Evolutionary conservation across 2,888 invertebrate species (phyloP), one percentile per base, ranked within the genome.

Genomic region (Himalopsyche japonica): DNA sequence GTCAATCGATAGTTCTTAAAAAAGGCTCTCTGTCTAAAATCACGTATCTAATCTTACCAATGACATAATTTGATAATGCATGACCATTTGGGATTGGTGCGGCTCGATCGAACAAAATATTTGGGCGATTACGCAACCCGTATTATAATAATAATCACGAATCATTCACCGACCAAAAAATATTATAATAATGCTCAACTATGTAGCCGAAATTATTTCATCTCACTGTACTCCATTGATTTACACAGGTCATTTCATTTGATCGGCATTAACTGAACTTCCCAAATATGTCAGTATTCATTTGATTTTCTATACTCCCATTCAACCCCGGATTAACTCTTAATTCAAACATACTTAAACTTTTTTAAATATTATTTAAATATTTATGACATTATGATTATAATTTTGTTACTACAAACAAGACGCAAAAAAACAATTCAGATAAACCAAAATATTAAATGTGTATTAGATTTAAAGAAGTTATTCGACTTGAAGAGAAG

Each of bases 91-190:
- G 88, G 88, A 88, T 87, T 88, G 88, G 89, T 88, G 90, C 91
- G 91, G 91, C 91, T 90, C 91, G 92, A 92, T 92, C 92, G 91
- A 92, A 80, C 57, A 49, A 80, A 82, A 83, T 83, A 85, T 85
- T 82, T 83, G 81, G 82, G 24, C 57, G 82, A 80, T 84, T 84
- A 82, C 84, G 49, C 49, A 82, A 84, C 84, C 76, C 47, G 81
- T 32, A 82, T 82, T 78, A 82, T 82, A 24, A 82, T 82, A 82
- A 82, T 82, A 82, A 82, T 82, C 76, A 79, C 81, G 81, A 48
- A 79, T 81, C 81, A 84, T 81, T 84, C 70, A 70, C 20, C 70
- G 70, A 70, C 70, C 70, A 30, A 70, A 70, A 70, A 70, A 70
- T 70, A 70, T 70, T 70, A 70, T 70, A 70, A 70, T 70, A 70